Percentiles rank a stretch among this genome's conserved stretches.
These are phyloP conservation scores for Wasmannia auropunctata DNA, from an alignment of 1,140 invertebrate genomes.

Conservation along the genomic window DNA sequence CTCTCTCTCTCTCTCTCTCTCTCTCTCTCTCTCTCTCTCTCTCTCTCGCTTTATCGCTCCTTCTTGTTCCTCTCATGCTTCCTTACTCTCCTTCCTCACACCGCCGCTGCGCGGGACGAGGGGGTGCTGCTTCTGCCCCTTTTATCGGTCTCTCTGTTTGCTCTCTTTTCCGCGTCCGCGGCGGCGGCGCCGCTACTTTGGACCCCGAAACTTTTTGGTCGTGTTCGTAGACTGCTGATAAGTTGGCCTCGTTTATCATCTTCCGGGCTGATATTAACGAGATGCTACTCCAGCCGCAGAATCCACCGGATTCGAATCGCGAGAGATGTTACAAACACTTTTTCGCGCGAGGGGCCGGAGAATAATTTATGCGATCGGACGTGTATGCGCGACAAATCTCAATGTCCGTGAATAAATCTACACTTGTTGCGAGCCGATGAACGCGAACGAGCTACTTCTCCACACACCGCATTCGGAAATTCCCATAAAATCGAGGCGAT, in stretches of 20 bases:
- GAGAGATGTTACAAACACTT: conserved; percentile 66
- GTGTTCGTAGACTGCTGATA: conserved; percentile 72
- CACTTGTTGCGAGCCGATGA: conserved; percentile 64
- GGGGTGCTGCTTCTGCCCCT: conserved; percentile 33
- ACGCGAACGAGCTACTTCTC: conserved; percentile 40
- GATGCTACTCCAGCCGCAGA: conserved; percentile 69
- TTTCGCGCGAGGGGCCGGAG: conserved; percentile 52
- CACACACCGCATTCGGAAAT: conserved; percentile 19
- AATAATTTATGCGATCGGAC: conserved; percentile 43
- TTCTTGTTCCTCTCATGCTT: conserved; percentile 17
- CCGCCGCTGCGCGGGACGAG: background rate
- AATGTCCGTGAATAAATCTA: conserved; percentile 60
- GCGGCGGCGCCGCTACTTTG: conserved; percentile 68
- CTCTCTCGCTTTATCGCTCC: background rate
- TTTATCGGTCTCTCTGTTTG: conserved; percentile 51
- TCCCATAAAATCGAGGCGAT: conserved; percentile 39
- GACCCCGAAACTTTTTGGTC: conserved; percentile 71
- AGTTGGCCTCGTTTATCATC: conserved; percentile 76
- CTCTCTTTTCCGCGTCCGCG: conserved; percentile 59
- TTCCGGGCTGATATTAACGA: conserved; percentile 72
- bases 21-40: conserved; percentile 6
- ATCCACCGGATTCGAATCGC: conserved; percentile 71
- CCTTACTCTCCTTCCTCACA: conserved; percentile 17
- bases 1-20: conserved; percentile 26
- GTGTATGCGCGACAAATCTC: conserved; percentile 29